Evolutionary conservation across 2,797 vertebrate genomes (phyloP).

Genomic region (Pelochelys cantorii): DNA sequence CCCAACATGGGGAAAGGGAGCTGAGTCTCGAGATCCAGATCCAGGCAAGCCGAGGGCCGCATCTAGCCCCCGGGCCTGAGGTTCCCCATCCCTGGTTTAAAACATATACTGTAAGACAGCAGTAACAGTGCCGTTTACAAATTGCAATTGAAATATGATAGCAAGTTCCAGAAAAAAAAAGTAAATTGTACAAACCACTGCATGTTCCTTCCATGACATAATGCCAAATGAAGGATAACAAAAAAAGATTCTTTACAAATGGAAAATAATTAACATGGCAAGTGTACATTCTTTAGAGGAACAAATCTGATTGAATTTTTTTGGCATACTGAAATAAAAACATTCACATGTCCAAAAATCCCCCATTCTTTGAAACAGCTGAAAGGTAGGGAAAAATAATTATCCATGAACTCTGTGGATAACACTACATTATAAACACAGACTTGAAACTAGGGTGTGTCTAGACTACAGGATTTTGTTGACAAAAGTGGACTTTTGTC

Average conservation of each 20-base stretch:
- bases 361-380: background rate
- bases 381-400: fast-evolving
- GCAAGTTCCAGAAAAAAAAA: background rate
- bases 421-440: background rate
- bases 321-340: background rate
- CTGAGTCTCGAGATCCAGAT: too few relatives aligned
- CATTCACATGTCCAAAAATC: background rate
- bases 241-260: background rate
- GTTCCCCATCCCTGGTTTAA: too few relatives aligned
- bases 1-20: too few relatives aligned
- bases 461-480: too few relatives aligned
- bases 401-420: background rate
- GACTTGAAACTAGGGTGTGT: background rate
- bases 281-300: background rate
- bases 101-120: background rate
- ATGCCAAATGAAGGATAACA: background rate
- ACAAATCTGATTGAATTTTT: background rate
- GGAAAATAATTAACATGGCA: background rate
- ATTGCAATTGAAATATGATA: background rate
- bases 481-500: too few relatives aligned
- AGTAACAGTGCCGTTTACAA: background rate
- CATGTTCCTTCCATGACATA: background rate
- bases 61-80: too few relatives aligned
- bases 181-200: fast-evolving
- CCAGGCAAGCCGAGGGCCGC: too few relatives aligned